Evolutionary conservation across 2,113 vertebrate genomes (phyloP).

Genomic region (Mandrillus leucophaeus): DNA sequence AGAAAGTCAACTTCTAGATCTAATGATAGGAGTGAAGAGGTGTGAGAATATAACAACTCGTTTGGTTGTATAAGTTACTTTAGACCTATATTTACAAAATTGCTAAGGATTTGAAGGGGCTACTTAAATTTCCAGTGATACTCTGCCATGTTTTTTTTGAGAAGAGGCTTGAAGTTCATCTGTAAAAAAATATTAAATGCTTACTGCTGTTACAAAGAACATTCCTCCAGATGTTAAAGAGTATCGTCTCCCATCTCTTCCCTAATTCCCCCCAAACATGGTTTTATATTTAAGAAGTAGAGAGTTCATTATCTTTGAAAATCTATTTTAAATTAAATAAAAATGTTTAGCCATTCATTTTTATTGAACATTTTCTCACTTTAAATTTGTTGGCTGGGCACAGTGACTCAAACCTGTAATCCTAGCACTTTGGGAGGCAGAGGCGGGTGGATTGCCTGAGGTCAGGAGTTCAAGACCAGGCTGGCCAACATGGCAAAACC

Average conservation of each 20-base stretch:
- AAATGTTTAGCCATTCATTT: constrained; percentile 1
- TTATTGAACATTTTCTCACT: not conserved
- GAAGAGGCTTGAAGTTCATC: constrained; percentile 20
- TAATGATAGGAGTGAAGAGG: not conserved
- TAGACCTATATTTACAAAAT: not conserved
- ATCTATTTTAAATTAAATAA: constrained; percentile 18
- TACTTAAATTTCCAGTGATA: constrained; percentile 35
- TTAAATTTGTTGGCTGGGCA: not conserved
- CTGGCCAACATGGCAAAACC: too few species aligned
- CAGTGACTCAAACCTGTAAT: too few species aligned
- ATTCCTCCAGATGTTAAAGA: not conserved
- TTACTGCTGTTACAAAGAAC: not conserved
- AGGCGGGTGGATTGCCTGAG: too few species aligned
- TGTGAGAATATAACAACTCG: not conserved
- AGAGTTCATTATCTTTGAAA: not conserved
- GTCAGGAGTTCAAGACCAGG: too few species aligned
- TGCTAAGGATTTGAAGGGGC: not conserved
- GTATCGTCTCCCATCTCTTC: not conserved
- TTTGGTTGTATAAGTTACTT: constrained; percentile 46
- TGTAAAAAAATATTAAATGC: constrained; percentile 20
- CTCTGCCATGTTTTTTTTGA: not conserved
- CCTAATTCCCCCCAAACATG: not conserved
- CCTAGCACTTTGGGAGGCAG: too few species aligned
- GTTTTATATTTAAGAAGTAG: not conserved
- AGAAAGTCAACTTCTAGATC: not conserved